Evolutionary conservation across 2,797 vertebrate genomes (phyloP).

Genomic region (Lacerta agilis): DNA sequence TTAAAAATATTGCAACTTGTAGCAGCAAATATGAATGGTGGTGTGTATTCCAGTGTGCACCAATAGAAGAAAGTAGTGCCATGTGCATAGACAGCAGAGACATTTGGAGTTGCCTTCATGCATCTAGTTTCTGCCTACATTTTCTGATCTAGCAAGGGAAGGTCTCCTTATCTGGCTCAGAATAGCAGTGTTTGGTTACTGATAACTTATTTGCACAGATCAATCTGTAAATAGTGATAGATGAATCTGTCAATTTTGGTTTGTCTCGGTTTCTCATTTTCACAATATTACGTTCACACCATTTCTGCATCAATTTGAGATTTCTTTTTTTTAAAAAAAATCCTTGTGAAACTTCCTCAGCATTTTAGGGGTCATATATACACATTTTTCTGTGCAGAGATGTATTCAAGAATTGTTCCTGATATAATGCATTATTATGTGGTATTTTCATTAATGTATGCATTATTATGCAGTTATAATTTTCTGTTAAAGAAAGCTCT

Average conservation of each 20-base stretch:
- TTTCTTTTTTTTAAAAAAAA: too few relatives aligned
- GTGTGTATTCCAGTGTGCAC: too few relatives aligned
- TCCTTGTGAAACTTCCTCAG: too few relatives aligned
- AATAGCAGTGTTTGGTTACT: background rate
- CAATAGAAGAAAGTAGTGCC: background rate
- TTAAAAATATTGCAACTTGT: background rate
- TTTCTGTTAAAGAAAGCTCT: background rate
- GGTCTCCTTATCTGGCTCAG: background rate
- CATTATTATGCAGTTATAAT: background rate
- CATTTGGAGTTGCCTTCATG: background rate
- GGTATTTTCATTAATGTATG: too few relatives aligned
- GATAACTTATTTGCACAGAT: background rate
- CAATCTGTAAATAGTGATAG: background rate
- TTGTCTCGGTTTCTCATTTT: too few relatives aligned
- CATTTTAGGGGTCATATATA: too few relatives aligned
- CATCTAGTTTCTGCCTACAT: background rate
- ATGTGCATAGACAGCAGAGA: background rate
- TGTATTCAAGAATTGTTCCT: too few relatives aligned
- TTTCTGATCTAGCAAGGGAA: background rate
- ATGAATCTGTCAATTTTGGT: too few relatives aligned
- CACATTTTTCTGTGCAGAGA: too few relatives aligned
- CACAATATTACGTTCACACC: too few relatives aligned
- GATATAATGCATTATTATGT: too few relatives aligned
- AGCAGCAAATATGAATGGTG: background rate
- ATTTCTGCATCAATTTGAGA: too few relatives aligned